Evolutionary conservation across 2,888 invertebrate species (phyloP).

Genomic region (Amphipoea oculea): DNA sequence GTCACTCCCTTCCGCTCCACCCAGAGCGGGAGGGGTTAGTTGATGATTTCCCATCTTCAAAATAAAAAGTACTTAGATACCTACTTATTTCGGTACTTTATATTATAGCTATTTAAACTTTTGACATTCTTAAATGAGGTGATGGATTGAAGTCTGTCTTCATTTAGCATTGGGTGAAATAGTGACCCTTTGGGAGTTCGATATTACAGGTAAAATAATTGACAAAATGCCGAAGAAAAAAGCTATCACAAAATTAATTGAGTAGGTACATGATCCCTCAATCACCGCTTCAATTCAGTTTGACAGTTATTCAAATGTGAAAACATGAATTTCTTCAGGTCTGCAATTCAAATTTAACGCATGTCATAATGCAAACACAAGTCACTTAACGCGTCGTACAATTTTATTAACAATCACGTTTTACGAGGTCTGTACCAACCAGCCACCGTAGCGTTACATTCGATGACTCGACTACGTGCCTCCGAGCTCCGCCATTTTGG

Average conservation of each 20-base stretch:
- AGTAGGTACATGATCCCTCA: neutral
- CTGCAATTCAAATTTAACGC: neutral
- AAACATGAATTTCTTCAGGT: neutral
- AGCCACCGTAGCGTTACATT: conserved; percentile 18
- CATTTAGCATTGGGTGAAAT: neutral
- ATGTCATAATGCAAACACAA: conserved; percentile 32
- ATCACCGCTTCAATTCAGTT: neutral
- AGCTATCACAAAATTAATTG: neutral
- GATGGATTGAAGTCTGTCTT: neutral
- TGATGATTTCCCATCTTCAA: too few relatives aligned
- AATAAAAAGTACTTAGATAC: too few relatives aligned
- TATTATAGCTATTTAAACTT: neutral
- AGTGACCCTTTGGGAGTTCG: neutral
- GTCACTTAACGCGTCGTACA: conserved; percentile 51
- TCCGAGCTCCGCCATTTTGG: conserved; percentile 47
- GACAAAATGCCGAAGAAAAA: neutral
- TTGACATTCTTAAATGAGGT: neutral
- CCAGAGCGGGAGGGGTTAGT: too few relatives aligned
- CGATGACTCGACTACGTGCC: conserved; percentile 37
- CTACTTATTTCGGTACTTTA: neutral
- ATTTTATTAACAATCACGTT: conserved; percentile 62
- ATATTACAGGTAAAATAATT: neutral
- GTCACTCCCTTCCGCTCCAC: too few relatives aligned
- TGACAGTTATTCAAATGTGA: neutral
- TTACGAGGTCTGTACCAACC: conserved; percentile 45